These are phyloP conservation scores for Hoplostethus atlanticus DNA, from an alignment of 2,797 vertebrate species.

Conservation along the genomic window DNA sequence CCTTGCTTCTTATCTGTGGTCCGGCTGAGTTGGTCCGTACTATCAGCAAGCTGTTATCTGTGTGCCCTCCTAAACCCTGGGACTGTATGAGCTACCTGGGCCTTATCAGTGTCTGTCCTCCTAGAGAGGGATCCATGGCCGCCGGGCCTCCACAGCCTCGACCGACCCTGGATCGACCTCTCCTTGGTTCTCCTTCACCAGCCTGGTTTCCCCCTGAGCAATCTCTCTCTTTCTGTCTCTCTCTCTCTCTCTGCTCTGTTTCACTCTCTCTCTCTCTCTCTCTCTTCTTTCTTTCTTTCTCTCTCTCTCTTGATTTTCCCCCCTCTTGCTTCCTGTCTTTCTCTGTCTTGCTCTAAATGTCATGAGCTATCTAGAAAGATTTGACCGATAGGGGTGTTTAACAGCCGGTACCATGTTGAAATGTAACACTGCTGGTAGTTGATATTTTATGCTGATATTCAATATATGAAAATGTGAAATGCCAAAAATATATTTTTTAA, in stretches of 20 bases:
- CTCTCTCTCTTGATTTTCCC: too few species aligned
- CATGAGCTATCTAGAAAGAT: constrained; percentile 38
- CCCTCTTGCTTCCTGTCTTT: neutral
- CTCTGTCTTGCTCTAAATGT: constrained; percentile 47
- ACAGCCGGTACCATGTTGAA: too few species aligned
- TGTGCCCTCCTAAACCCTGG: constrained; percentile 75
- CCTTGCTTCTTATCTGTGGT: constrained; percentile 81
- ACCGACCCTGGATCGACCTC: constrained; percentile 74
- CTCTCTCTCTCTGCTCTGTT: constrained; percentile 5
- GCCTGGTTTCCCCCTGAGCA: constrained; percentile 49
- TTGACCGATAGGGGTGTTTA: neutral
- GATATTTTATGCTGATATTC: too few species aligned
- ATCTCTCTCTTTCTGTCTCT: neutral
- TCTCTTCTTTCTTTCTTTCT: constrained; percentile 27
- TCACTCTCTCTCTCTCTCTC: constrained; percentile 20
- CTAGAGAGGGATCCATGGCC: constrained; percentile 79
- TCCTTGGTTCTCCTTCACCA: constrained; percentile 67
- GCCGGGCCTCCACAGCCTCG: constrained; percentile 55
- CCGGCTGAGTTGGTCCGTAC: constrained; percentile 76
- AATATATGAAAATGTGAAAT: too few species aligned
- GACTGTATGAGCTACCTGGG: constrained; percentile 77
- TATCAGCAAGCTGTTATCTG: constrained; percentile 82
- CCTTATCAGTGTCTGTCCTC: constrained; percentile 81
- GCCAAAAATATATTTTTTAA: too few species aligned
- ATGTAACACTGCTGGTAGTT: too few species aligned